Conservation (phyloP, 2,797 vertebrate species). For the Presbytis comata region DNA sequence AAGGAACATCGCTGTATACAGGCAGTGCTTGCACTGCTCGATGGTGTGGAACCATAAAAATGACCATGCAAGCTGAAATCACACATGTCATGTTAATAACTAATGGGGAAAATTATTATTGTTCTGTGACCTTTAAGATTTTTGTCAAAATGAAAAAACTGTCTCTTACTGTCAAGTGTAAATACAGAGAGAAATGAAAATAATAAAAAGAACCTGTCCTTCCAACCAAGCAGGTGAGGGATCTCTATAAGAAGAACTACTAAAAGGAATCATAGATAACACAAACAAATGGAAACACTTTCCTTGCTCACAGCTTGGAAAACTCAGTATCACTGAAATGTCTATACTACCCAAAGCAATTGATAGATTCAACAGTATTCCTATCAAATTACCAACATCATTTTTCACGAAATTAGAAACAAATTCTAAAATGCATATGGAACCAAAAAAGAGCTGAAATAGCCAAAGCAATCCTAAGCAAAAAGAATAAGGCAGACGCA, state of each 20-base stretch:
- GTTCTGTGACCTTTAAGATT: neutral
- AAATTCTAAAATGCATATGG: neutral
- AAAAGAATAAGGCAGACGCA: neutral
- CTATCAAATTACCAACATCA: neutral
- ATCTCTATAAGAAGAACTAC: neutral
- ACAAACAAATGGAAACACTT: neutral
- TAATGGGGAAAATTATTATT: neutral
- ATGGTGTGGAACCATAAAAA: neutral
- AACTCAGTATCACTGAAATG: neutral
- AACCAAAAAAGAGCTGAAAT: neutral
- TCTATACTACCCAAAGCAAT: neutral
- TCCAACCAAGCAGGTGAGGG: neutral
- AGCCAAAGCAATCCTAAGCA: neutral
- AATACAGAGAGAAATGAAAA: neutral
- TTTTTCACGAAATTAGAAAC: neutral
- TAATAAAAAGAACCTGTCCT: neutral
- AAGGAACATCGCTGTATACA: neutral
- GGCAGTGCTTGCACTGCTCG: neutral
- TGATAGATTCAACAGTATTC: neutral
- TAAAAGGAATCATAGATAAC: neutral
- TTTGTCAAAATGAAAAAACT: constrained; percentile 4
- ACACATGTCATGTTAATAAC: neutral
- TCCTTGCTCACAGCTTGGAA: neutral
- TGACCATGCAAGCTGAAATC: neutral
- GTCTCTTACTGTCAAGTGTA: neutral